phyloP scores from a whole-genome alignment of 2,888 invertebrate species.

The Sinhomidia bicolor region DNA sequence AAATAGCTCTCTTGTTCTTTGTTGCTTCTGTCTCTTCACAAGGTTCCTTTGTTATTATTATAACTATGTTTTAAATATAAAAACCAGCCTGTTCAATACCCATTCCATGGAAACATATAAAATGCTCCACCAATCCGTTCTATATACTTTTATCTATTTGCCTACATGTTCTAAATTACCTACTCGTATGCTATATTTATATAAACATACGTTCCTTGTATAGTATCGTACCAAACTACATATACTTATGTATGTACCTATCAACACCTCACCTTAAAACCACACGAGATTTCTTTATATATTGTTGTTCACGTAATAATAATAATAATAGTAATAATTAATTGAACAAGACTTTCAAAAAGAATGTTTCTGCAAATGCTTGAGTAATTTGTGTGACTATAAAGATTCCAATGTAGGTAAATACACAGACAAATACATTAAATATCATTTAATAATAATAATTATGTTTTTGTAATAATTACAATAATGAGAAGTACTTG shows the following conservation, averaged over 20 bases:
- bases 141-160: background rate
- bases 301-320: background rate
- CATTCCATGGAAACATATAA: background rate
- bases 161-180: background rate
- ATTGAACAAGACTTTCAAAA: slow-evolving; percentile 4
- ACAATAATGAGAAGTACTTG: slow-evolving; percentile 48
- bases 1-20: background rate
- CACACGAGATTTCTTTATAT: too few relatives aligned
- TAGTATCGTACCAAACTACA: background rate
- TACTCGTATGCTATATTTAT: background rate
- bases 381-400: slow-evolving; percentile 2
- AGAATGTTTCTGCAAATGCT: background rate
- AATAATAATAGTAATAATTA: too few relatives aligned
- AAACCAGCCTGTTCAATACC: slow-evolving; percentile 10
- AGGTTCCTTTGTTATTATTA: too few relatives aligned
- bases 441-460: background rate
- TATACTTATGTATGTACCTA: background rate
- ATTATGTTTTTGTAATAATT: background rate
- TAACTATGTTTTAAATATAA: too few relatives aligned
- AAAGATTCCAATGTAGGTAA: background rate
- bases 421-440: slow-evolving; percentile 3
- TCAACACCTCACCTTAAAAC: too few relatives aligned
- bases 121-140: too few relatives aligned
- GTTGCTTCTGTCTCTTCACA: too few relatives aligned
- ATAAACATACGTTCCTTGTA: background rate